Evolutionary conservation across 2,888 invertebrate genomes (phyloP).

Genomic region (Terebella lapidaria): DNA sequence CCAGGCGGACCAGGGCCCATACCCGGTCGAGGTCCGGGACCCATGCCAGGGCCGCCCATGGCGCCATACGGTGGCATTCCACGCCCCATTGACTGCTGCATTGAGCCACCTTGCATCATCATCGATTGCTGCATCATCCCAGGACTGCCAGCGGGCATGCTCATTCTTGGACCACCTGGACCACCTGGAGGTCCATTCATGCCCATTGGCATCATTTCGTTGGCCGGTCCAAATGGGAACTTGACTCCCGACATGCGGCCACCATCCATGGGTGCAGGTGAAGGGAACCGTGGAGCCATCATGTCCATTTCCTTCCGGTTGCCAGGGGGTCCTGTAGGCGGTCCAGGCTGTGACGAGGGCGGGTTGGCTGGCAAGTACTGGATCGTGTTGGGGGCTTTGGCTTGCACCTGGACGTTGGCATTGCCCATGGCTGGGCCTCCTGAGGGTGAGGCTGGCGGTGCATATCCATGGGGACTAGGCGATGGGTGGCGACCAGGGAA

Average conservation of each 20-base stretch:
- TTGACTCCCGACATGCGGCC: background rate
- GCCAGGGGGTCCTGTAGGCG: background rate
- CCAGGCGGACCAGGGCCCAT: slow-evolving; percentile 9
- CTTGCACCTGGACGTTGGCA: slow-evolving; percentile 82
- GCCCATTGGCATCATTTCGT: slow-evolving; percentile 61
- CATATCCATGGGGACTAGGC: background rate
- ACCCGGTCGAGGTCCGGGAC: slow-evolving; percentile 12
- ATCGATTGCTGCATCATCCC: slow-evolving; percentile 27
- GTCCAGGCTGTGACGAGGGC: slow-evolving; percentile 2
- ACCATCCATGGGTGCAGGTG: slow-evolving; percentile 8
- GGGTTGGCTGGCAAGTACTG: slow-evolving; percentile 94
- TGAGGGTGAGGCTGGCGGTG: slow-evolving; percentile 16
- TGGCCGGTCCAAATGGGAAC: background rate
- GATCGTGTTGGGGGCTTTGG: slow-evolving; percentile 94
- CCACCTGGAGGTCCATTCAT: background rate
- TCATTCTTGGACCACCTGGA: background rate
- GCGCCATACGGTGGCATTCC: slow-evolving; percentile 13
- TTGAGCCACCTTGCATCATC: slow-evolving; percentile 25
- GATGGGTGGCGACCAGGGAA: background rate
- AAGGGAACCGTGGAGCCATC: slow-evolving; percentile 10
- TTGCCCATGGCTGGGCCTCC: slow-evolving; percentile 59
- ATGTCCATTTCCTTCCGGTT: slow-evolving; percentile 4
- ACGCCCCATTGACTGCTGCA: background rate
- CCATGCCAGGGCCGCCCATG: slow-evolving; percentile 11
- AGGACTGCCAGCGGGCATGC: slow-evolving; percentile 24